Evolutionary conservation across 2,888 invertebrate genomes (phyloP).

Genomic region (Bugulina stolonifera): DNA sequence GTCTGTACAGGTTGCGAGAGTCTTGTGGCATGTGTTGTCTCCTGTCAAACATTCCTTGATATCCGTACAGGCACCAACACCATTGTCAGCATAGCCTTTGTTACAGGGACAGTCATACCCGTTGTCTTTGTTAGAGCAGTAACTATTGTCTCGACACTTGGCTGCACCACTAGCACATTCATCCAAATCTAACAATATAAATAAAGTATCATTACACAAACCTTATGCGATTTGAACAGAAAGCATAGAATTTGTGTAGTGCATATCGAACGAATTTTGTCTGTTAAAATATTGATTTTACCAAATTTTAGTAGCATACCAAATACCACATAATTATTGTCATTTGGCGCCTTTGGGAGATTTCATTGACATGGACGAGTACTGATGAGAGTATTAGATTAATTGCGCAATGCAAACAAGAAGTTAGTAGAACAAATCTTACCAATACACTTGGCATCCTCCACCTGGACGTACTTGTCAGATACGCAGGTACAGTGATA

Average conservation of each 20-base stretch:
- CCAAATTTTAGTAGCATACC: too few species aligned
- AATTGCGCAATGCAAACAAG: too few species aligned
- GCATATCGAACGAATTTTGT: too few species aligned
- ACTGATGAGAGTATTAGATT: too few species aligned
- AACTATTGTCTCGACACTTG: constrained; percentile 29
- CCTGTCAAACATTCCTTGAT: constrained; percentile 34
- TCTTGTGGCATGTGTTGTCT: constrained; percentile 33
- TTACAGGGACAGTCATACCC: constrained; percentile 32
- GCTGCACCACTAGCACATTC: constrained; percentile 30
- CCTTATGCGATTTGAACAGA: too few species aligned
- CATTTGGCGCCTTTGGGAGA: too few species aligned
- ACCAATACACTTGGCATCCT: constrained; percentile 19
- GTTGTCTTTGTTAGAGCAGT: constrained; percentile 31
- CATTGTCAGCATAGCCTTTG: constrained; percentile 30
- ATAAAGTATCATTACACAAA: too few species aligned
- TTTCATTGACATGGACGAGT: too few species aligned
- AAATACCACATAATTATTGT: too few species aligned
- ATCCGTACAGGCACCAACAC: constrained; percentile 32
- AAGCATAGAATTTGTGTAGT: too few species aligned
- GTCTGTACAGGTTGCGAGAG: constrained; percentile 31
- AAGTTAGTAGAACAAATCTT: not conserved
- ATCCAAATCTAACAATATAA: constrained; percentile 30
- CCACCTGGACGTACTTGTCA: constrained; percentile 30
- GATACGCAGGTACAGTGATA: constrained; percentile 32
- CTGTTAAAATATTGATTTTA: too few species aligned